phyloP scores from a whole-genome alignment of 2,888 invertebrate genomes.

The Nebria brevicollis region DNA sequence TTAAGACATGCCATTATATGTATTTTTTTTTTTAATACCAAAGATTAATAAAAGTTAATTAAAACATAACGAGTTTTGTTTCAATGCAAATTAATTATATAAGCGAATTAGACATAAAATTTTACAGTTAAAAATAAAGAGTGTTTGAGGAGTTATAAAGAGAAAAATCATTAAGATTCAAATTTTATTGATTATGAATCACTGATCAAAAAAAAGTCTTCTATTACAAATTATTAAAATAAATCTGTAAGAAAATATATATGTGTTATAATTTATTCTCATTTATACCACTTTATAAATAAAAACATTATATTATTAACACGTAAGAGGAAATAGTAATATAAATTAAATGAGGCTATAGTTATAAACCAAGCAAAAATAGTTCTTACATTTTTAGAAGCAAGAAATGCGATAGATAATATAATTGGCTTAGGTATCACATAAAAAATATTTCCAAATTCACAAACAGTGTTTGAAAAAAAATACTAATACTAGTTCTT shows the following conservation, averaged over 20 bases:
- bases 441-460: not conserved
- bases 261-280: not conserved
- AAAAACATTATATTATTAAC: not conserved
- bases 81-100: too few relatives aligned
- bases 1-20: too few relatives aligned
- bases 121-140: too few relatives aligned
- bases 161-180: not conserved
- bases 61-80: too few relatives aligned
- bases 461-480: not conserved
- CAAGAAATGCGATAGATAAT: not conserved
- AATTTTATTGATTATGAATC: not conserved
- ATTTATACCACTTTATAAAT: not conserved
- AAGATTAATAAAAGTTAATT: too few relatives aligned
- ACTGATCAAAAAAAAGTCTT: not conserved
- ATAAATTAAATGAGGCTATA: not conserved
- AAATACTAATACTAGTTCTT: not conserved
- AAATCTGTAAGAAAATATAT: slow-evolving; percentile 1
- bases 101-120: too few relatives aligned
- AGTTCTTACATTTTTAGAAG: not conserved
- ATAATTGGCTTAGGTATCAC: not conserved
- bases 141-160: not conserved
- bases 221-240: slow-evolving; percentile 1
- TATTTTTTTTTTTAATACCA: too few relatives aligned
- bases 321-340: not conserved
- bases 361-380: not conserved